Percentiles rank a stretch among this genome's conserved stretches.
These are phyloP conservation scores for Spea multiplicata DNA, from an alignment of 2,113 vertebrate species.

Conservation along the genomic window DNA sequence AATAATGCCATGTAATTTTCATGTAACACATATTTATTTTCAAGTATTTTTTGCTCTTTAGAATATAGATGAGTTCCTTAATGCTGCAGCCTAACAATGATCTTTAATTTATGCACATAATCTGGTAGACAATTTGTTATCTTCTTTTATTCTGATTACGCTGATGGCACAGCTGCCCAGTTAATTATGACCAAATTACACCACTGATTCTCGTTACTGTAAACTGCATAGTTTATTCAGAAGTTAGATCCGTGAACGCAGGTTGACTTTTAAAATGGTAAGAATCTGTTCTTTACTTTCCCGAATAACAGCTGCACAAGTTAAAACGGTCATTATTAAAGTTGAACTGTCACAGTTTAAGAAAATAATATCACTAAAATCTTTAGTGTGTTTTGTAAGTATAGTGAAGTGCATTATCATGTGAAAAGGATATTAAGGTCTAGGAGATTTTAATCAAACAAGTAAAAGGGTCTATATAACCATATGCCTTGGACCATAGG, in stretches of 20 bases:
- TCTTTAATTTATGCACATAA: conserved; percentile 44
- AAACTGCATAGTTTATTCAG: conserved; percentile 29
- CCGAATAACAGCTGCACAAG: conserved; percentile 1
- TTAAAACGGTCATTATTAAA: not conserved
- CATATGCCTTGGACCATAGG: too few species aligned
- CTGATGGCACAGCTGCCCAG: conserved; percentile 39
- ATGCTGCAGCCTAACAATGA: conserved; percentile 31
- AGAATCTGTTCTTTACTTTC: not conserved
- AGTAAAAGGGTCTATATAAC: too few species aligned
- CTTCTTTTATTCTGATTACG: conserved; percentile 40
- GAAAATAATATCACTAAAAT: too few species aligned
- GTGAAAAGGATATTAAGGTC: too few species aligned
- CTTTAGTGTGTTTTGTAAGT: too few species aligned
- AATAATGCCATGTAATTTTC: conserved; percentile 8
- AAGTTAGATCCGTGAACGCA: not conserved
- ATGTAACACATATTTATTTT: not conserved
- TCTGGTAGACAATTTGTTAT: conserved; percentile 40
- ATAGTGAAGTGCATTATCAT: too few species aligned
- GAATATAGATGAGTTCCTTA: conserved; percentile 32
- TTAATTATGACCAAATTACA: conserved; percentile 41
- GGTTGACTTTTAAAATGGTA: conserved; percentile 20
- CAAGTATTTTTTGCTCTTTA: not conserved
- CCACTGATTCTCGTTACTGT: conserved; percentile 31
- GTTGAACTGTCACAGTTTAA: too few species aligned
- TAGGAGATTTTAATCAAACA: too few species aligned